These are phyloP conservation scores for Drosophila hydei DNA, from an alignment of 1,140 invertebrate species.

Conservation along the genomic window DNA sequence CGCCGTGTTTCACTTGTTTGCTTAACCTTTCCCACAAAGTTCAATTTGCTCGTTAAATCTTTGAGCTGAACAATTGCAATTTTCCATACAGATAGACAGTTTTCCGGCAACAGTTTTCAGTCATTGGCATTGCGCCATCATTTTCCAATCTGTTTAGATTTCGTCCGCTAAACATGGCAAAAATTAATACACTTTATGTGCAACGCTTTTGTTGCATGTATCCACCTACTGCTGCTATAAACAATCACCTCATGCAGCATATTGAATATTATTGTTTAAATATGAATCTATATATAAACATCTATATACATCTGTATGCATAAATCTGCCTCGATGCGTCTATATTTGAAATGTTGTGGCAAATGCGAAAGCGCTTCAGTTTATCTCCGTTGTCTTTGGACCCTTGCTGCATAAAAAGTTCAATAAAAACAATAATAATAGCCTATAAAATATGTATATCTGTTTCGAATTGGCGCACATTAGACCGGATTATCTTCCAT, in stretches of 20 bases:
- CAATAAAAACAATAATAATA: constrained; percentile 38
- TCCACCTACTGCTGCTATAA: constrained; percentile 24
- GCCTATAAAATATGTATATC: constrained; percentile 32
- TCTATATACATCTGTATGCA: too few relatives aligned
- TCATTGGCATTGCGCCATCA: constrained; percentile 58
- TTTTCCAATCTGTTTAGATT: constrained; percentile 35
- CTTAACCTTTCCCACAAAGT: constrained; percentile 67
- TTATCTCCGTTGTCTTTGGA: constrained; percentile 2
- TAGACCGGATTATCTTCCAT: constrained; percentile 39
- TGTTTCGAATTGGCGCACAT: constrained; percentile 14
- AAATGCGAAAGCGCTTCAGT: background rate
- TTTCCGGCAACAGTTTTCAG: constrained; percentile 23
- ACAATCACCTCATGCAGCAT: constrained; percentile 52
- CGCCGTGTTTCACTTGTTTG: constrained; percentile 56
- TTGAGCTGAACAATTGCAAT: constrained; percentile 55
- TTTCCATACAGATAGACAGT: constrained; percentile 14
- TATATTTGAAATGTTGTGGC: constrained; percentile 55
- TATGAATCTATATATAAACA: constrained; percentile 43
- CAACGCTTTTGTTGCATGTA: constrained; percentile 54
- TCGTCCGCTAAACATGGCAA: constrained; percentile 54
- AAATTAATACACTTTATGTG: constrained; percentile 68
- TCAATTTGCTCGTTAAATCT: constrained; percentile 70
- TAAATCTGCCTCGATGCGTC: background rate
- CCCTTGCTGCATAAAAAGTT: constrained; percentile 3
- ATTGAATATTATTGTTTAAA: constrained; percentile 51